Base-by-base conservation (phyloP, 2,888 invertebrate species). In the Drosophila histrio region DNA sequence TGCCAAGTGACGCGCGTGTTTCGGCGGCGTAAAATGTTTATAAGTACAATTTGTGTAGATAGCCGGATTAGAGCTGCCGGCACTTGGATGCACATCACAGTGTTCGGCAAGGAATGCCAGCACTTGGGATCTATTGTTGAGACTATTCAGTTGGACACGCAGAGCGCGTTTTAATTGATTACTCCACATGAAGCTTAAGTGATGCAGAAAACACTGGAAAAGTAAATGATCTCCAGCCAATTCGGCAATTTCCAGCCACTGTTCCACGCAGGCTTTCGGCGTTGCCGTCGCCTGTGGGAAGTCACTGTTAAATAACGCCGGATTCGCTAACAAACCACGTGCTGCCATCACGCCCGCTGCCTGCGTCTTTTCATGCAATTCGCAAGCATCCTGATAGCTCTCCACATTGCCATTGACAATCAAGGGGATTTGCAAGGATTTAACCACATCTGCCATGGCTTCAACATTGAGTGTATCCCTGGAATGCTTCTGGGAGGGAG, bases 101-200 rank as follows among this genome's bases (percentile, higher is more conserved):
- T 94, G 92, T 52, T 94, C 90, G 52, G 93, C 89, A 60, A 98
- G 92, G 92, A 95, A 98, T 21, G 94, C 92, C 72, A 96, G 92
- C 22, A 97, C 96, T 79, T 94, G 93, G 53, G 94, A 92, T 87
- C 94, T 95, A 61, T 93, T 94, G 76, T 94, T 94, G 17, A 97
- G 92, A 74, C 94, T 93, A 91, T 98, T 98, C 88, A 99, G 98
- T 47, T 95, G 92, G 74, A 94, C 93, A 85, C 96, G 95, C 83
- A 96, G 94, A 49, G 93, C 92, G 84, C 95, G 95, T 0, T 94
- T 93, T 78, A 98, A 93, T 34, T 96, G 90, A 91, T 95, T 96
- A 86, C 98, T 97, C 86, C 97, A 93, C 99, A 99, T 99, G 90
- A 97, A 98, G 50, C 97, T 97, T 70, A 99, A 93, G 92, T 99